These are phyloP conservation scores for Catonia carolina DNA, from an alignment of 2,888 invertebrate genomes.

Conservation along the genomic window DNA sequence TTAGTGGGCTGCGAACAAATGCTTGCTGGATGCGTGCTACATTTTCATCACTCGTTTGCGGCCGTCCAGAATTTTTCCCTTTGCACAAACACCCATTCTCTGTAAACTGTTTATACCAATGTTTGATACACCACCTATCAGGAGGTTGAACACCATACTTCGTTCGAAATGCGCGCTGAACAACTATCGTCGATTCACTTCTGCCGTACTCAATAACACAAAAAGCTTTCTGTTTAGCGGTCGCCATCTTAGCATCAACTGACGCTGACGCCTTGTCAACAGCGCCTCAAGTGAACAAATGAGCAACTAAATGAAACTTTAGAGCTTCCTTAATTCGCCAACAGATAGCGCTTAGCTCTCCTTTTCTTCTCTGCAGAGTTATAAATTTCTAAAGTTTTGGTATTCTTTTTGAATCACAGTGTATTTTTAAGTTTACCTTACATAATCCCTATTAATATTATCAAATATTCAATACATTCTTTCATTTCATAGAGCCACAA, in stretches of 20 bases:
- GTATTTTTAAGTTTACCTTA: no score
- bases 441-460: no score
- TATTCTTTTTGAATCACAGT: conserved; percentile 11
- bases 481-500: conserved; percentile 41
- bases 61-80: conserved; percentile 16
- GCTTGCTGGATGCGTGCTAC: conserved; percentile 11
- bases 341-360: conserved; percentile 12
- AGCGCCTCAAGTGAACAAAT: neutral
- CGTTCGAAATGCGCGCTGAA: conserved; percentile 7
- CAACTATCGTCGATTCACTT: conserved; percentile 15
- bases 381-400: conserved; percentile 1
- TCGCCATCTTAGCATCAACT: conserved; percentile 6
- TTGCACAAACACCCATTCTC: conserved; percentile 19
- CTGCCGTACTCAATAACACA: conserved; percentile 18
- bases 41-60: conserved; percentile 17
- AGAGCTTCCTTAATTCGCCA: conserved; percentile 8
- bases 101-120: conserved; percentile 19
- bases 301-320: neutral
- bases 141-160: conserved; percentile 15
- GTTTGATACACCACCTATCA: conserved; percentile 17
- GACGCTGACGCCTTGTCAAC: neutral
- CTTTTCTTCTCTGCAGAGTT: conserved; percentile 13
- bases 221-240: conserved; percentile 1
- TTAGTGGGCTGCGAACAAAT: conserved; percentile 18
- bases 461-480: no score